Base-by-base conservation (phyloP, 2,797 vertebrate genomes). In the Danio tinwini region DNA sequence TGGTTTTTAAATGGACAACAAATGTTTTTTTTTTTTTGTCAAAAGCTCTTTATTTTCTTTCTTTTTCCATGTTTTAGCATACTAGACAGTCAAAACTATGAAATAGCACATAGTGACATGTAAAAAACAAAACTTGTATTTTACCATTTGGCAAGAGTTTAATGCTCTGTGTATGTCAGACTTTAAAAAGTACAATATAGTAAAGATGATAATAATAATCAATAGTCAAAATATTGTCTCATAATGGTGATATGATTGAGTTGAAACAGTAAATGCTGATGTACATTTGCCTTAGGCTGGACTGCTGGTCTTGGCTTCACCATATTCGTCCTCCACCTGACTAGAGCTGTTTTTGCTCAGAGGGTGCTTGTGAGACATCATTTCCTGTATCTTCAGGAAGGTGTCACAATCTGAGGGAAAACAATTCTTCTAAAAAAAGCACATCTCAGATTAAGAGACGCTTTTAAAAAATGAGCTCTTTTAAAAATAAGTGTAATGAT, bases 351-450 rank as follows among this genome's bases (percentile, higher is more conserved):
- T 83, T 85, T 85, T 88, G 68, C 82, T 80, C 1, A 89, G 76
- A 59, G 88, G 87, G 81, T 91, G 88, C 79, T 45, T 82, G 50
- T 69, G 77, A 6, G 81, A 17, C 87, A 93, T 84, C 5, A 92
- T 14, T 53, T 93, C 86, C 63, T 89, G 85, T 78, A 95, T 90
- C 86, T 88, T 91, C 14, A 85, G 16, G 45, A 89, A 88, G 59
- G 55, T 39, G n/a, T 91, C 88, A 85, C 87, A 90, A n/a, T 91
- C 88, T 53, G 67, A 12, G n/a, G 89, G 72, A 81, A 93, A 92
- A 53, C 3, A 12, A 87, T 94, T 94, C 81, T 90, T 93, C 94
- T 95, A 83, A 49, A 72, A 50, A 72, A 50, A 17, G 86, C 17
- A 84, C 16, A 21, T 11, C 17, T 1, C 56, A 13, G 78, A 44